A percentile compares a stretch with the other conserved stretches of the same genome.
Evolutionary conservation across 2,113 vertebrate genomes (phyloP).

Genomic region (Anguilla rostrata): DNA sequence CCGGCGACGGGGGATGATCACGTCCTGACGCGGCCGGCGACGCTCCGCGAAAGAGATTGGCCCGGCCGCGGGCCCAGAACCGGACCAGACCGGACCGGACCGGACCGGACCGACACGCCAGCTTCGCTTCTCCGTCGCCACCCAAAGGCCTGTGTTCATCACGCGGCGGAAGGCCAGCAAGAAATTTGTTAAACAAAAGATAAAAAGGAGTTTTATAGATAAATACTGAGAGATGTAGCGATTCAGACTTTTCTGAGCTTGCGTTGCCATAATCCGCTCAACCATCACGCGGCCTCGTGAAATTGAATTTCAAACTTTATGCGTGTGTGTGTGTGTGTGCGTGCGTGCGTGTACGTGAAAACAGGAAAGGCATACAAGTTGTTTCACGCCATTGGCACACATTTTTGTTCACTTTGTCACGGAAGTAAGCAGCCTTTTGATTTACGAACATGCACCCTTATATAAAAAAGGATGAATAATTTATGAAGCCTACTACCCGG

Average conservation of each 20-base stretch:
- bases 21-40: constrained; percentile 63
- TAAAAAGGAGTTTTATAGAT: background rate
- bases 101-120: background rate
- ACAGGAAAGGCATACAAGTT: background rate
- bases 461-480: background rate
- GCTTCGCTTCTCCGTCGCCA: background rate
- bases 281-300: too few species aligned
- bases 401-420: background rate
- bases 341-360: background rate
- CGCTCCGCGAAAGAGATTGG: constrained; percentile 58
- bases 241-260: background rate
- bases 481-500: background rate
- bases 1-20: constrained; percentile 61
- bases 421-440: background rate
- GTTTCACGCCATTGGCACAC: background rate
- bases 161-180: background rate
- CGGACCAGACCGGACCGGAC: background rate
- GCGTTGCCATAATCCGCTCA: background rate
- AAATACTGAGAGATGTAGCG: background rate
- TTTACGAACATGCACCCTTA: background rate
- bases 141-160: background rate
- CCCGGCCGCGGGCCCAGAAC: constrained; percentile 34
- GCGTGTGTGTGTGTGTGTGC: background rate
- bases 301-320: background rate
- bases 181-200: background rate